Base-by-base conservation (phyloP, 2,113 vertebrate genomes). In the Lucifuga dentata region DNA sequence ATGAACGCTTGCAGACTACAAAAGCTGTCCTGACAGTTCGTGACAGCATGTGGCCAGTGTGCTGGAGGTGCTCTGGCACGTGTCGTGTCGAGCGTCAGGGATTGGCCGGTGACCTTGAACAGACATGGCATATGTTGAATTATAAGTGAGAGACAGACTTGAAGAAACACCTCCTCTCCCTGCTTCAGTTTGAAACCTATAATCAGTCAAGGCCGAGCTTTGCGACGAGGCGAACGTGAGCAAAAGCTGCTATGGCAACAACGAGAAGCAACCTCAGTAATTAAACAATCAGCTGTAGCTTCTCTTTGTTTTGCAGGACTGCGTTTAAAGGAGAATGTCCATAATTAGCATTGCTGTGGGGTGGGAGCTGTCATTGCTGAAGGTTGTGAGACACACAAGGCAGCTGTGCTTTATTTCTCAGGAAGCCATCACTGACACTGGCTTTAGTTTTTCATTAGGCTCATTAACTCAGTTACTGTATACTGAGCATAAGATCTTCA, bases 281-380 rank as follows among this genome's bases (percentile, higher is more conserved):
- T 95, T 95, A 95, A 93, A 92, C 93, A 91, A 90, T 93, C 92
- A 93, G 87, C 92, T 92, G 68, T 87, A 57, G 80, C 89, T 82
- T 86, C 84, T 91, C 85, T 77, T 88, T 89, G 93, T 88, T 92
- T 94, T 73, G 68, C 68, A 86, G 90, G 85, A 88, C 87, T 76
- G 85, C 80, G 86, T 90, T 90, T 83, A 88, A 83, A 87, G 73
- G 80, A 83, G 39, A 90, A 69, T 51, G 52, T 77, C 85, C 93
- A 80, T 94, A 94, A 95, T 96, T 94, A 95, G 83, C 84, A 72
- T 61, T 86, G 83, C 83, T 90, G 75, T 64, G 85, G 89, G 87
- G 76, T 73, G 77, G 41, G 86, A 91, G 85, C 83, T 92, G 90
- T 91, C 90, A 75, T 5, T 13, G 64, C 68, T 80, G 85, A 69